phyloP scores from a whole-genome alignment of 2,113 vertebrate species.

The Muntiacus muntjak region DNA sequence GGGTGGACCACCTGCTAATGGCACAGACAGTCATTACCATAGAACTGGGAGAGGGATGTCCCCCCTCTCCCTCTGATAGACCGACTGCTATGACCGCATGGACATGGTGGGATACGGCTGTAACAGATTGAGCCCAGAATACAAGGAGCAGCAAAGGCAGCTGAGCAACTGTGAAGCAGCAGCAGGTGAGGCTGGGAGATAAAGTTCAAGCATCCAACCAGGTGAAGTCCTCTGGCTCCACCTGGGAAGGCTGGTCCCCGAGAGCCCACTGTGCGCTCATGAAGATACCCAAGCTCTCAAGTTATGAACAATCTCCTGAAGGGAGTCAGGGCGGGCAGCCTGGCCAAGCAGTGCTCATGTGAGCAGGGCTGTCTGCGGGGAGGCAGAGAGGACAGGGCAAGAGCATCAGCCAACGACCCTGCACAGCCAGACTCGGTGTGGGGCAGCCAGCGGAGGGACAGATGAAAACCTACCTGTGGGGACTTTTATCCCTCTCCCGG shows the following conservation, averaged over 20 bases:
- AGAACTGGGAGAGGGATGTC: neutral
- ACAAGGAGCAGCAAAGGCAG: neutral
- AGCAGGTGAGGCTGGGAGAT: neutral
- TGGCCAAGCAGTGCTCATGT: neutral
- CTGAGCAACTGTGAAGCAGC: neutral
- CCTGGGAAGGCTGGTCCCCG: neutral
- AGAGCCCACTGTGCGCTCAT: rapidly evolving
- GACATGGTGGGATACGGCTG: neutral
- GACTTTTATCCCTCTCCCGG: neutral
- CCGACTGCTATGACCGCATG: neutral
- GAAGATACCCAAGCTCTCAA: neutral
- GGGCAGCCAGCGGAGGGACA: neutral
- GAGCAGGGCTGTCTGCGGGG: too few species aligned
- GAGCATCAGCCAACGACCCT: too few species aligned
- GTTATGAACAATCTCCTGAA: neutral
- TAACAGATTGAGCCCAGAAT: neutral
- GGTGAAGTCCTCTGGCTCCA: neutral
- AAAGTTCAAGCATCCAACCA: neutral
- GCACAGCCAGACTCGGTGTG: rapidly evolving
- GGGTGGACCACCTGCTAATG: neutral
- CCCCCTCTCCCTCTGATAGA: neutral
- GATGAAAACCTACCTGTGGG: rapidly evolving
- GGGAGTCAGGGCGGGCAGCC: neutral
- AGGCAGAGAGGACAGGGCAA: too few species aligned
- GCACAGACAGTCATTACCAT: too few species aligned